phyloP scores from a whole-genome alignment of 2,888 invertebrate genomes.

The Lissonota sp. region DNA sequence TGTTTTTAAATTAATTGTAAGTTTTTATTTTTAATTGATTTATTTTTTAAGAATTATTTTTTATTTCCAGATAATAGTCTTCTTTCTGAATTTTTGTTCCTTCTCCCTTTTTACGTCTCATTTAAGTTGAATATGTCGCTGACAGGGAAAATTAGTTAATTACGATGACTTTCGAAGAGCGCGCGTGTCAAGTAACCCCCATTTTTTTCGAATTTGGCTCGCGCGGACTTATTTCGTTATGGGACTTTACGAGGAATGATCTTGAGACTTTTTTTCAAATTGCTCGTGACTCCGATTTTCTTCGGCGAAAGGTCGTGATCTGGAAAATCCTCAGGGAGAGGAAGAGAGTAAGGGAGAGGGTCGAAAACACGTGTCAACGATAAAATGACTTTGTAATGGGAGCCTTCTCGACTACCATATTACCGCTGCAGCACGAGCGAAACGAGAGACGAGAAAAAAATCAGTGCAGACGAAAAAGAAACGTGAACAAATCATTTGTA shows the following conservation, averaged over 20 bases:
- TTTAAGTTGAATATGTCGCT: background rate
- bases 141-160: conserved; percentile 39
- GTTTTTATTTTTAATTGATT: background rate
- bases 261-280: conserved; percentile 1
- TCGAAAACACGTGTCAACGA: conserved; percentile 64
- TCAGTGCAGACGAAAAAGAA: conserved; percentile 25
- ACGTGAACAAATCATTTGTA: conserved; percentile 47
- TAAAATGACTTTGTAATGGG: conserved; percentile 47
- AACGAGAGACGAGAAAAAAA: conserved; percentile 29
- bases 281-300: conserved; percentile 39
- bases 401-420: conserved; percentile 34
- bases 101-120: conserved; percentile 4
- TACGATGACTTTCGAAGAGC: conserved; percentile 28
- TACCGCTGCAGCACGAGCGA: conserved; percentile 44
- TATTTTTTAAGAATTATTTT: background rate
- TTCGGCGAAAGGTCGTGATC: conserved; percentile 63
- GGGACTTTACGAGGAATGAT: conserved; percentile 6
- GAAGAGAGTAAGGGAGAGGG: conserved; percentile 35
- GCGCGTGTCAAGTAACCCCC: conserved; percentile 43
- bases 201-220: conserved; percentile 22
- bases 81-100: conserved; percentile 1
- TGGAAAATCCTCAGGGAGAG: background rate
- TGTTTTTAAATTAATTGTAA: background rate
- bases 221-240: conserved; percentile 4
- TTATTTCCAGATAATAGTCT: background rate